phyloP scores from a whole-genome alignment of 1,140 invertebrate genomes.

The Eueides isabella region DNA sequence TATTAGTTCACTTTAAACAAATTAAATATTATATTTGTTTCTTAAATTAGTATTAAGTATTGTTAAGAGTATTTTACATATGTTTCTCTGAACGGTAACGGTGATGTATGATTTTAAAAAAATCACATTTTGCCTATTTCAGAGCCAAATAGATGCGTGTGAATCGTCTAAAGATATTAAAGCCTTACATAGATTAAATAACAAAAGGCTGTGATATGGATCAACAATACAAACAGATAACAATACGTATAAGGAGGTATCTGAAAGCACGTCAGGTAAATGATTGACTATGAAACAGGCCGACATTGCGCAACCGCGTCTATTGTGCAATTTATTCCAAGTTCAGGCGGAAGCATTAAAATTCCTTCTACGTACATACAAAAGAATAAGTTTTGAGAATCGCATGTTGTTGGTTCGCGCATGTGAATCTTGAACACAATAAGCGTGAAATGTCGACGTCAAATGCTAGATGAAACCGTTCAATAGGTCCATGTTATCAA shows the following conservation, averaged over 20 bases:
- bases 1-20: too few relatives aligned
- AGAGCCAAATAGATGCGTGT: neutral
- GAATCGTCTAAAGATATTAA: neutral
- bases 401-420: slow-evolving; percentile 61
- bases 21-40: too few relatives aligned
- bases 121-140: neutral
- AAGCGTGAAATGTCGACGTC: slow-evolving; percentile 26
- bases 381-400: slow-evolving; percentile 78
- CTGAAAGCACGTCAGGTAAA: slow-evolving; percentile 43
- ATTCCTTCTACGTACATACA: slow-evolving; percentile 74
- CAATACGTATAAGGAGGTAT: slow-evolving; percentile 21
- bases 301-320: slow-evolving; percentile 55
- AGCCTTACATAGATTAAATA: neutral
- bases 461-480: slow-evolving; percentile 25
- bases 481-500: neutral
- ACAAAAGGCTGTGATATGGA: slow-evolving; percentile 28
- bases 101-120: neutral
- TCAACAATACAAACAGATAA: slow-evolving; percentile 14
- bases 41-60: too few relatives aligned
- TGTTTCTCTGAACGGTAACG: too few relatives aligned
- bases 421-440: slow-evolving; percentile 62
- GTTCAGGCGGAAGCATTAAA: slow-evolving; percentile 78
- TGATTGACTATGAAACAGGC: slow-evolving; percentile 50
- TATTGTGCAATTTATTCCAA: slow-evolving; percentile 67
- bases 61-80: neutral